Percentiles rank a stretch among this genome's conserved stretches.
phyloP scores from a whole-genome alignment of 2,113 vertebrate species.

The Malaclemys terrapin region DNA sequence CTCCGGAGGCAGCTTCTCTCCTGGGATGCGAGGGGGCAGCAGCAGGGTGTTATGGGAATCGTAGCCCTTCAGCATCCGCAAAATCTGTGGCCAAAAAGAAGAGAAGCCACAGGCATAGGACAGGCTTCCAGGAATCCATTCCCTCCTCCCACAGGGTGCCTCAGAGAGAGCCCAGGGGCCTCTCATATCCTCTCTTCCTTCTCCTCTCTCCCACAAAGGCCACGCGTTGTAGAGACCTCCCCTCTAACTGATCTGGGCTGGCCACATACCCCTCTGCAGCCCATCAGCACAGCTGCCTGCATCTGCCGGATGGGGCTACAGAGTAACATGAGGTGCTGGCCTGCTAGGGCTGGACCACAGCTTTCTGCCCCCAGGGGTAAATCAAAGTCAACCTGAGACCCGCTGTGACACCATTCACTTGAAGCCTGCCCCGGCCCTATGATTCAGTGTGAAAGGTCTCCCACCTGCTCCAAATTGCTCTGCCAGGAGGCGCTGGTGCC shows the following conservation, averaged over 20 bases:
- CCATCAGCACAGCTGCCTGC: background rate
- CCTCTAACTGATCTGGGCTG: fast-evolving
- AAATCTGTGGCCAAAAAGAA: slow-evolving; percentile 72
- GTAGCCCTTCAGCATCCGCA: slow-evolving; percentile 82
- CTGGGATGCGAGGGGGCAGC: slow-evolving; percentile 85
- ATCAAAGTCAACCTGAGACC: background rate
- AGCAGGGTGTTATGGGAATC: slow-evolving; percentile 80
- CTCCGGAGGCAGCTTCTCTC: slow-evolving; percentile 86
- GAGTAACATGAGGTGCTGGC: background rate
- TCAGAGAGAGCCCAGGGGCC: background rate
- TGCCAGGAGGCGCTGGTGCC: background rate
- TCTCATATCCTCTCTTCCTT: background rate
- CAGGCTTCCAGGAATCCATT: fast-evolving
- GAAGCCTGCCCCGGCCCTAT: background rate
- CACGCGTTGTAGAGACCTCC: background rate
- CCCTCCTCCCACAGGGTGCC: background rate
- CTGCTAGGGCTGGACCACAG: background rate
- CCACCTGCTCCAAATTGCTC: background rate
- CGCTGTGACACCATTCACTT: background rate
- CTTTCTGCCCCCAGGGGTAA: background rate
- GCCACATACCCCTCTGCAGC: background rate
- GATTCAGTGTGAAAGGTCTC: background rate
- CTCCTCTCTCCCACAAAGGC: background rate
- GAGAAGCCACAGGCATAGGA: background rate
- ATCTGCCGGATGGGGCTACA: background rate